Conservation (phyloP, 2,888 invertebrate species). For the Colostygia pectinataria region DNA sequence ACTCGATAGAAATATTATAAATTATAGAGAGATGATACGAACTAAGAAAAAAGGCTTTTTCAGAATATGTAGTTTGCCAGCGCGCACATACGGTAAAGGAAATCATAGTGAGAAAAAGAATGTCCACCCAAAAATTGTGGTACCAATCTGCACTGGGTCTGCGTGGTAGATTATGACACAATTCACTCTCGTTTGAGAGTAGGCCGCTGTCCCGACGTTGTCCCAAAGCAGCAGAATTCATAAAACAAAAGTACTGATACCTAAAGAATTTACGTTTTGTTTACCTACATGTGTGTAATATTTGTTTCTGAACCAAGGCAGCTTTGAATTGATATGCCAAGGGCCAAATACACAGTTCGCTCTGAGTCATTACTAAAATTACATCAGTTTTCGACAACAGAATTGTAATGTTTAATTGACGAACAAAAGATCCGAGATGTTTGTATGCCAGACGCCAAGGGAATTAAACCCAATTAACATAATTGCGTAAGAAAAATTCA, state of each 20-base stretch:
- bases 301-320: conserved; percentile 7
- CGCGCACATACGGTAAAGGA: too few species aligned
- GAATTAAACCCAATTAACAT: conserved; percentile 53
- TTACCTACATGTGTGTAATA: not conserved
- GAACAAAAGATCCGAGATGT: conserved; percentile 24
- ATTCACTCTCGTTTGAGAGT: too few species aligned
- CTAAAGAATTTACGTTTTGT: too few species aligned
- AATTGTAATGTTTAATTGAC: conserved; percentile 32
- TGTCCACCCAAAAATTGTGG: too few species aligned
- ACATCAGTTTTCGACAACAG: conserved; percentile 27
- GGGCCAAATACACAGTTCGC: conserved; percentile 8
- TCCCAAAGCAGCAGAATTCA: too few species aligned
- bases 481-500: conserved; percentile 51
- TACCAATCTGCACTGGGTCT: too few species aligned
- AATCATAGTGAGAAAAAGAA: too few species aligned
- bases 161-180: too few species aligned
- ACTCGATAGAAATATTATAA: conserved; percentile 5
- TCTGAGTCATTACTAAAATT: conserved; percentile 24
- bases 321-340: conserved; percentile 10
- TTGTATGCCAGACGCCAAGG: conserved; percentile 30
- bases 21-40: conserved; percentile 5
- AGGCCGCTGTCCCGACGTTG: too few species aligned
- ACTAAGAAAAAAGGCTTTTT: not conserved
- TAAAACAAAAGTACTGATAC: too few species aligned
- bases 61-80: too few species aligned